These are phyloP conservation scores for Xiphophorus maculatus DNA, from an alignment of 2,113 vertebrate species.

Conservation along the genomic window DNA sequence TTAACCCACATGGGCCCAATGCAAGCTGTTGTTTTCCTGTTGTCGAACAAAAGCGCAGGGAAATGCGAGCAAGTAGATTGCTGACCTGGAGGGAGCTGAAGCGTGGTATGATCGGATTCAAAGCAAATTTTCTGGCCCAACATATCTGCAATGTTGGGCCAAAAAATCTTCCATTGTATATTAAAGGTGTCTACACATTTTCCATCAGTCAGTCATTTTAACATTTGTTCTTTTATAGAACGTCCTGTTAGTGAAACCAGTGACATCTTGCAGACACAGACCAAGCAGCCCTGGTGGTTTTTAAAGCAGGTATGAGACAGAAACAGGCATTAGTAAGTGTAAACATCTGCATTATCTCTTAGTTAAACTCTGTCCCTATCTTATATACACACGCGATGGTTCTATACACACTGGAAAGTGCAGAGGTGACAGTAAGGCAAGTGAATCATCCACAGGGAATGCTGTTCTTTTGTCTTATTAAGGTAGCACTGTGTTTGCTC, in stretches of 20 bases:
- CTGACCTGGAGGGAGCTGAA: conserved; percentile 24
- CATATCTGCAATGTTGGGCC: conserved; percentile 14
- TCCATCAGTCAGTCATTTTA: conserved; percentile 9
- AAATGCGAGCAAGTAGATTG: conserved; percentile 11
- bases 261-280: background rate
- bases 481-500: conserved; percentile 33
- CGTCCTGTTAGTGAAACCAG: background rate
- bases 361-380: background rate
- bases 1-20: conserved; percentile 74
- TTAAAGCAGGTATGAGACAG: background rate
- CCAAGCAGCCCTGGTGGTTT: background rate
- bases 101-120: conserved; percentile 3
- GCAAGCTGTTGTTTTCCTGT: conserved; percentile 78
- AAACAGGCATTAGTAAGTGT: background rate
- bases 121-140: conserved; percentile 9
- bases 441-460: conserved; percentile 46
- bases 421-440: conserved; percentile 62
- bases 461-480: conserved; percentile 47
- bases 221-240: background rate
- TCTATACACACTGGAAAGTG: conserved; percentile 31
- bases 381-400: conserved; percentile 9
- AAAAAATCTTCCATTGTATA: conserved; percentile 34
- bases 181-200: conserved; percentile 34
- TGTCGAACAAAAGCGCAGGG: conserved; percentile 46
- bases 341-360: conserved; percentile 8